Conservation (phyloP, 2,113 vertebrate species). For the Malurus melanocephalus region DNA sequence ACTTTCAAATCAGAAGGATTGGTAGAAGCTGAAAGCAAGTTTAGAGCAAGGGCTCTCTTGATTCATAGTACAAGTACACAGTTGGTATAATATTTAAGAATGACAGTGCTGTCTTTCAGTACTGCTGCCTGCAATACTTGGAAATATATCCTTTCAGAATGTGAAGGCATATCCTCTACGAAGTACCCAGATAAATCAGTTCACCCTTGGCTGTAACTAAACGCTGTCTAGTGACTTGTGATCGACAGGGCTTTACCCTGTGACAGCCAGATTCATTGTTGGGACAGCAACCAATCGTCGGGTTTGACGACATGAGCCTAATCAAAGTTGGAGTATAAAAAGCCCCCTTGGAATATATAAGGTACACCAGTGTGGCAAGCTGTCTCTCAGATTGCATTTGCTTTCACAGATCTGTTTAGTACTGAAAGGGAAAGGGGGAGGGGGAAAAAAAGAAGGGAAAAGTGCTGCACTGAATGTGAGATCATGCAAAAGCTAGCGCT, state of each 20-base stretch:
- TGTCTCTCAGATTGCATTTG: constrained; percentile 73
- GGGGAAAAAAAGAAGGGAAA: constrained; percentile 19
- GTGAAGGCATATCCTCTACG: constrained; percentile 59
- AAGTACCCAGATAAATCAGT: constrained; percentile 73
- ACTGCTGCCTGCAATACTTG: constrained; percentile 50
- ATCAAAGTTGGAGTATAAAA: constrained; percentile 94
- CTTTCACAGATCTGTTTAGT: constrained; percentile 62
- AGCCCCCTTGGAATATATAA: constrained; percentile 89
- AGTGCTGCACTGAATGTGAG: constrained; percentile 64
- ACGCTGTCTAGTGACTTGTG: constrained; percentile 78
- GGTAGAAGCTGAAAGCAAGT: background rate
- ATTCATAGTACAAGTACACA: constrained; percentile 1
- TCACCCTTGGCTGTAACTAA: constrained; percentile 77
- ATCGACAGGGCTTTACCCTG: constrained; percentile 83
- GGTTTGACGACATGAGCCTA: constrained; percentile 90
- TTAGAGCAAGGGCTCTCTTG: background rate
- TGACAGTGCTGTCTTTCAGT: constrained; percentile 59
- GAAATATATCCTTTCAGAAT: constrained; percentile 62
- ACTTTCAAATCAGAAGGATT: background rate
- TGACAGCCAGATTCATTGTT: constrained; percentile 94
- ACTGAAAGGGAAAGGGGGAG: constrained; percentile 49
- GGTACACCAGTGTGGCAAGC: constrained; percentile 85
- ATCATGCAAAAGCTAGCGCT: constrained; percentile 82
- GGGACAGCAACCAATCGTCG: constrained; percentile 91
- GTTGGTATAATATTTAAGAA: constrained; percentile 48